Evolutionary conservation across 2,797 vertebrate species (phyloP).

Genomic region (Chloroceryle inda): DNA sequence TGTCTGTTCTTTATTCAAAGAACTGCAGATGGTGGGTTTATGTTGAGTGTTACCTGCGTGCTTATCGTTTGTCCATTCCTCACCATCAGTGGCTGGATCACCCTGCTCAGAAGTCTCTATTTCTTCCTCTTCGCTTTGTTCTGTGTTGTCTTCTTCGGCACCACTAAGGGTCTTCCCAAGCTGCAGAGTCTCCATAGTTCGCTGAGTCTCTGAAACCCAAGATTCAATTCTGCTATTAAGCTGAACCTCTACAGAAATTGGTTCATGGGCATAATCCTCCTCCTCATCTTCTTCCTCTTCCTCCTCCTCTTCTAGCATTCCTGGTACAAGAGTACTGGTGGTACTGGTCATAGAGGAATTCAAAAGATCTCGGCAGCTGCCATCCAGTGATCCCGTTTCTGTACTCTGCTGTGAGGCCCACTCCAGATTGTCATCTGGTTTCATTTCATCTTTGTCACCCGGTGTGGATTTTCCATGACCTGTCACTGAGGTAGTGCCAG

Average conservation of each 20-base stretch:
- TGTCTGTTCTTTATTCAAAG: slow-evolving; percentile 59
- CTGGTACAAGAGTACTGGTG: slow-evolving; percentile 96
- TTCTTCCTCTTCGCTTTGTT: slow-evolving; percentile 90
- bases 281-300: slow-evolving; percentile 92
- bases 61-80: slow-evolving; percentile 80
- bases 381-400: slow-evolving; percentile 96
- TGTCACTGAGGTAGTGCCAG: slow-evolving; percentile 57
- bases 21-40: slow-evolving; percentile 76
- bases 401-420: slow-evolving; percentile 98
- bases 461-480: slow-evolving; percentile 73
- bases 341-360: slow-evolving; percentile 98
- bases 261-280: slow-evolving; percentile 92
- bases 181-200: slow-evolving; percentile 96
- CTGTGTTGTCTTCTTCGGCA: slow-evolving; percentile 89
- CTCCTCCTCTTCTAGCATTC: slow-evolving; percentile 96
- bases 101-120: slow-evolving; percentile 82
- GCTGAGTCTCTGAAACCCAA: slow-evolving; percentile 93
- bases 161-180: slow-evolving; percentile 91
- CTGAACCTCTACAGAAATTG: slow-evolving; percentile 93
- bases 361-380: slow-evolving; percentile 92
- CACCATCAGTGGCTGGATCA: slow-evolving; percentile 77
- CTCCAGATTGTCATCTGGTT: slow-evolving; percentile 92
- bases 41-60: slow-evolving; percentile 49
- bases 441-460: slow-evolving; percentile 87
- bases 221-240: slow-evolving; percentile 95